A percentile compares a stretch with the other conserved stretches of the same genome.
Evolutionary conservation across 2,113 vertebrate species (phyloP).

Genomic region (Melanerpes formicivorus): DNA sequence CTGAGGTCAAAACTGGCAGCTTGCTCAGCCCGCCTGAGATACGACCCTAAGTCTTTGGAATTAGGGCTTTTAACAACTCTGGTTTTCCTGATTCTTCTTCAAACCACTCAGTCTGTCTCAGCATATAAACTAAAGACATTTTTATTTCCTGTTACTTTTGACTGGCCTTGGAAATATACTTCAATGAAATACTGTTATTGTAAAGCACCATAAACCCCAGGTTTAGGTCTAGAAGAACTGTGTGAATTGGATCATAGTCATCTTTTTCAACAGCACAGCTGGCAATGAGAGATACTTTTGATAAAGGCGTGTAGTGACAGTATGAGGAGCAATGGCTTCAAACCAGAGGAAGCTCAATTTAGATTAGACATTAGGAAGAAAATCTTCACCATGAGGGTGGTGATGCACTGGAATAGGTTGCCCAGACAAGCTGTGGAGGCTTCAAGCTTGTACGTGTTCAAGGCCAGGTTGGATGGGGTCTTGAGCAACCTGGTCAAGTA

Average conservation of each 20-base stretch:
- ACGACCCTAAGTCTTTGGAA: neutral
- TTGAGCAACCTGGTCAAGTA: too few species aligned
- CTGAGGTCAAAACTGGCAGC: neutral
- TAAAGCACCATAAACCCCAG: neutral
- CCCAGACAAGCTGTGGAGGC: too few species aligned
- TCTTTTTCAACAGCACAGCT: neutral
- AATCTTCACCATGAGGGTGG: too few species aligned
- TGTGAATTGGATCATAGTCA: neutral
- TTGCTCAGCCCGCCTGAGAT: neutral
- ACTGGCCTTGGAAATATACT: constrained; percentile 5
- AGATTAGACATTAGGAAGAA: too few species aligned
- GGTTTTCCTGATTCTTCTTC: constrained; percentile 9
- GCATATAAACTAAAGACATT: constrained; percentile 1
- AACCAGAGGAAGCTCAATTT: too few species aligned
- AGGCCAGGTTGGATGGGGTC: too few species aligned
- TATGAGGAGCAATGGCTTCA: too few species aligned
- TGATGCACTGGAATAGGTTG: too few species aligned
- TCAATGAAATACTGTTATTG: neutral
- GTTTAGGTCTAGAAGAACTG: neutral
- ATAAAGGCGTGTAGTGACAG: too few species aligned
- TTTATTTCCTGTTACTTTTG: constrained; percentile 44
- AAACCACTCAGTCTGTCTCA: constrained; percentile 36
- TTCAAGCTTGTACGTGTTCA: too few species aligned
- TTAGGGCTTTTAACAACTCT: neutral
- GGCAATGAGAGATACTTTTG: neutral